Evolutionary conservation across 2,113 vertebrate species (phyloP).

Genomic region (Rhinogobius similis): DNA sequence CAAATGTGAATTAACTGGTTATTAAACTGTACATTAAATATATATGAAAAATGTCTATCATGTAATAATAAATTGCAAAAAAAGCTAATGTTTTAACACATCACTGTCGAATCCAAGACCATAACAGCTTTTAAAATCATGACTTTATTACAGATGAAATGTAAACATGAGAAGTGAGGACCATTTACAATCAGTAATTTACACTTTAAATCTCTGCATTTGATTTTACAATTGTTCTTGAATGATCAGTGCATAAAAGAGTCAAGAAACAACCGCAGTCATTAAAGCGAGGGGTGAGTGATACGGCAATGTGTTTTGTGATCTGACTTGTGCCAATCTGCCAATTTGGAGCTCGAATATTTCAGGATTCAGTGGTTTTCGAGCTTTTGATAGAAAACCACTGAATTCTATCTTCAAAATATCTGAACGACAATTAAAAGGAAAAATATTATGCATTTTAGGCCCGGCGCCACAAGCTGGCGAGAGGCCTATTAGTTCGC

Average conservation of each 20-base stretch:
- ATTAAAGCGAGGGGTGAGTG: background rate
- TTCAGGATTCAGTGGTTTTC: background rate
- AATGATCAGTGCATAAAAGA: background rate
- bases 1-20: constrained; percentile 78
- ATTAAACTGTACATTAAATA: constrained; percentile 74
- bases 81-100: no score
- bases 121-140: background rate
- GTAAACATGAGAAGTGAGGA: background rate
- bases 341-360: background rate
- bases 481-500: no score
- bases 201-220: background rate
- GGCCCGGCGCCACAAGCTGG: no score
- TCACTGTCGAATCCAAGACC: background rate
- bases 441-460: no score
- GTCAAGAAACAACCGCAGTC: background rate
- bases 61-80: constrained; percentile 77
- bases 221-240: background rate
- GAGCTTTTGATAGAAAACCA: no score
- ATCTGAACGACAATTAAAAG: no score
- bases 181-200: background rate
- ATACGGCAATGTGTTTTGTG: background rate
- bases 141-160: background rate
- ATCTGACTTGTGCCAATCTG: background rate
- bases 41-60: constrained; percentile 75
- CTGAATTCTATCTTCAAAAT: no score